phyloP scores from a whole-genome alignment of 2,113 vertebrate species.

The Carassius gibelio region DNA sequence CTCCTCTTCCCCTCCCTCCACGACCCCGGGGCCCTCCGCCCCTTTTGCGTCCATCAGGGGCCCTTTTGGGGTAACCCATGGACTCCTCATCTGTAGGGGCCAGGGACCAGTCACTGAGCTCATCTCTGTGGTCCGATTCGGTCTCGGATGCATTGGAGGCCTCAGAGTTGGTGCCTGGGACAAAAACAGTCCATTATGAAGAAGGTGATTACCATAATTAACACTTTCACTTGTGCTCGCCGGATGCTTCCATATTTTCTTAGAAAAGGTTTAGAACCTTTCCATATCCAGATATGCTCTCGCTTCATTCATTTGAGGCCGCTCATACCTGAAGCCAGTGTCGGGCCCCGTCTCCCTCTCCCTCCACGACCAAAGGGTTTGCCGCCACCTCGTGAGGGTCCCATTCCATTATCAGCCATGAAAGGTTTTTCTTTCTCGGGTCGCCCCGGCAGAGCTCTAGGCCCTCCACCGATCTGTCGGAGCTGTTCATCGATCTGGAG shows the following conservation, averaged over 20 bases:
- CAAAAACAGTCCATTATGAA: not conserved
- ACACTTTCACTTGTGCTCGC: not conserved
- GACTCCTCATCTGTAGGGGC: conserved; percentile 94
- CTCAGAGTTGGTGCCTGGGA: conserved; percentile 97
- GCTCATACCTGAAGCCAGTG: conserved; percentile 89
- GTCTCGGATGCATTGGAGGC: conserved; percentile 98
- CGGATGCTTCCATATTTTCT: not conserved
- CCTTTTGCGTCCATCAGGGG: conserved; percentile 84
- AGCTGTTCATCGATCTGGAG: conserved; percentile 98
- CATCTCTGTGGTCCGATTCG: conserved; percentile 95
- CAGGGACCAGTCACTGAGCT: conserved; percentile 97
- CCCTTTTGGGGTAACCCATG: conserved; percentile 83
- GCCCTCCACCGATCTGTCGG: conserved; percentile 93
- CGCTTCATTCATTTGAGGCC: not conserved
- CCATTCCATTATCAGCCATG: conserved; percentile 89
- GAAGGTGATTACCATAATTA: not conserved
- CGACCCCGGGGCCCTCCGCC: conserved; percentile 85
- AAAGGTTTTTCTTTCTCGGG: conserved; percentile 92
- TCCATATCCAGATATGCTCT: not conserved
- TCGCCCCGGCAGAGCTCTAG: conserved; percentile 79
- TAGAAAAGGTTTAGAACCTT: too few relatives aligned
- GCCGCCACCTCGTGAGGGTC: conserved; percentile 83
- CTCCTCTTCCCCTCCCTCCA: conserved; percentile 85
- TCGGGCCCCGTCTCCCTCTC: conserved; percentile 87
- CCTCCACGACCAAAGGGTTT: conserved; percentile 90